phyloP scores from a whole-genome alignment of 2,888 invertebrate genomes.

The Melitaea athalia region DNA sequence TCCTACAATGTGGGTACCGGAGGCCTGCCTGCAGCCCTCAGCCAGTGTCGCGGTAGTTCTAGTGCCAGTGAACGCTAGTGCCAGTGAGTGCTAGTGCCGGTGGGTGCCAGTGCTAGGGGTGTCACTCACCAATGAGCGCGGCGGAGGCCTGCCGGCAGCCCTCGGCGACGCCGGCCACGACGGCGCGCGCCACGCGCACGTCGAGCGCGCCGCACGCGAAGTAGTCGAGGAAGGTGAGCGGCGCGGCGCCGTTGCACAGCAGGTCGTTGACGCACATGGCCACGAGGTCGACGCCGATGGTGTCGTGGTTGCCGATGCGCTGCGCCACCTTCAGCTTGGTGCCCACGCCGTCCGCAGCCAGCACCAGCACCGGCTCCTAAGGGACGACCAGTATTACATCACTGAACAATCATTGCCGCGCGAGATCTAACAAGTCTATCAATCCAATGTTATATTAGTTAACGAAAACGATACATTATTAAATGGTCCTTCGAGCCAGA shows the following conservation, averaged over 20 bases:
- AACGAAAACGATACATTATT: too few species aligned
- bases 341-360: constrained; percentile 99
- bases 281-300: constrained; percentile 96
- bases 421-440: too few species aligned
- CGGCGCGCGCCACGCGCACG: constrained; percentile 84
- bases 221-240: constrained; percentile 98
- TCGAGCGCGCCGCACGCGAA: constrained; percentile 94
- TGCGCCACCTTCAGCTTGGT: constrained; percentile 97
- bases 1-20: too few species aligned
- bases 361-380: constrained; percentile 92
- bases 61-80: too few species aligned
- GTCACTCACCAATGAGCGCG: constrained; percentile 88
- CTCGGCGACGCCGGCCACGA: constrained; percentile 91
- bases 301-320: constrained; percentile 87
- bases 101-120: neutral
- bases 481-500: too few species aligned
- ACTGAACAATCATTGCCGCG: too few species aligned
- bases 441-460: too few species aligned
- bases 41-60: too few species aligned
- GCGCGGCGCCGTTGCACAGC: constrained; percentile 96
- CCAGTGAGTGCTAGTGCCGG: too few species aligned
- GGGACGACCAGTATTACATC: too few species aligned
- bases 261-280: constrained; percentile 99
- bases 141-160: constrained; percentile 93
- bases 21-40: too few species aligned